Base-by-base conservation (phyloP, 2,113 vertebrate species). In the Gasterosteus nipponicus region DNA sequence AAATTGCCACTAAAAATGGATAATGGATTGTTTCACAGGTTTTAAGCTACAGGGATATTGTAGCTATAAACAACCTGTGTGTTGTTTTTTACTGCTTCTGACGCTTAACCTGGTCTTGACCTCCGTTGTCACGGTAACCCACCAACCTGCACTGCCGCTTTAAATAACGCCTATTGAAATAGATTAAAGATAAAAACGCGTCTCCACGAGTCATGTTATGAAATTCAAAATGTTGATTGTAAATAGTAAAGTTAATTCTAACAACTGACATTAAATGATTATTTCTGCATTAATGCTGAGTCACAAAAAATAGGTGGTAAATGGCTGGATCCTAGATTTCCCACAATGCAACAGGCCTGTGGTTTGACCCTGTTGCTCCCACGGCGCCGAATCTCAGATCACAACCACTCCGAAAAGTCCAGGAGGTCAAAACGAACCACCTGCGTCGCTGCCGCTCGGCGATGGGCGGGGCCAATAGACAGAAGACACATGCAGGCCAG, bases 381-480 rank as follows among this genome's bases (percentile, higher is more conserved):
- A 26, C 1, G 22, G 22, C 22, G 22, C 22, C 22, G 22, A 26
- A 26, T 26, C 22, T 26, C 18, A 39, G 60, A 39, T 71, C 2
- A 18, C 26, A 3, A 2, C 10, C 1, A 57, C 6, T 29, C 31
- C 31, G 2, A 31, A 14, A 33, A 38, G n/a, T 38, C 8, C 16
- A 46, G 22, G 46, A 35, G 41, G 47, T 22, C 6, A 38, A 42
- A 77, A 82, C 38, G 19, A 76, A 33, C 22, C 1, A 12, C 56
- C 44, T 75, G 41, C 10, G 8, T 73, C 18, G 3, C 0, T 56
- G 61, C 58, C 60, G 80, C 66, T 74, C 5, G 33, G n/a, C 2
- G 10, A 4, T 3, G 77, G 80, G 84, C 2, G 72, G 75, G 61
- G 58, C 54, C 79, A 53, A 18, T 39, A 22, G n/a, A 41, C 54